Evolutionary conservation across 2,113 vertebrate species (phyloP), one percentile per base, ranked within the genome.

Genomic region (Stomatorhinus ivindoensis): DNA sequence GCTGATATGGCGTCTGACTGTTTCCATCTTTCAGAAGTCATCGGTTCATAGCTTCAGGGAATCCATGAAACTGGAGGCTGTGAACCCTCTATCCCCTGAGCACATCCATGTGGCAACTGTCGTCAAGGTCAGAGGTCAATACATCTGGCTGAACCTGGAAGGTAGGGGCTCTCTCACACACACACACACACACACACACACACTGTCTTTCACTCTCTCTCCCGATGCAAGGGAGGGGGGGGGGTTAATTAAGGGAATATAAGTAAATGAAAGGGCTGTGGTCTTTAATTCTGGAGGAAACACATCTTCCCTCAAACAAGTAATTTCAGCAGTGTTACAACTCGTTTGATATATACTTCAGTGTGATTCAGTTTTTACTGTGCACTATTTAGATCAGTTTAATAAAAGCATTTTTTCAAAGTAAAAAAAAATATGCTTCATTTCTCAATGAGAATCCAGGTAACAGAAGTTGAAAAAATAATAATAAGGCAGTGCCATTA

Each of bases 41-140:
- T 94, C 93, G 91, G 97, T 98, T 88, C 98, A 98, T 92, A 96
- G 96, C 90, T 98, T 98, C 94, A 97, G 97, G 93, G 98, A 98
- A 93, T 96, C 96, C 90, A 99, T 99, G 98, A 99, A 98, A 94
- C 97, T 99, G n/a, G 98, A 99, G 93, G 97, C 98, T 4, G 97
- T 99, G 93, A 98, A 99, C 94, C 97, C 96, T 3, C 93, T 97
- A 91, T 95, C 96, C 88, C 97, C 97, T 13, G 96, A 98, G 94
- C 97, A 99, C 94, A 97, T 99, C 89, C 98, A 98, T n/a, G 96
- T 99, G 92, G 97, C 97, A 48, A 97, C 97, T 47, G 93, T 99
- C 90, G 97, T 96, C 91, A 96, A 93, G 90, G 96, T 99, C 93
- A 97, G 96, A 95, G 97, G 97, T 87, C 97, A 97, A 11, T 97